Evolutionary conservation across 1,140 invertebrate species (phyloP).

Genomic region (Gryllus bimaculatus): DNA sequence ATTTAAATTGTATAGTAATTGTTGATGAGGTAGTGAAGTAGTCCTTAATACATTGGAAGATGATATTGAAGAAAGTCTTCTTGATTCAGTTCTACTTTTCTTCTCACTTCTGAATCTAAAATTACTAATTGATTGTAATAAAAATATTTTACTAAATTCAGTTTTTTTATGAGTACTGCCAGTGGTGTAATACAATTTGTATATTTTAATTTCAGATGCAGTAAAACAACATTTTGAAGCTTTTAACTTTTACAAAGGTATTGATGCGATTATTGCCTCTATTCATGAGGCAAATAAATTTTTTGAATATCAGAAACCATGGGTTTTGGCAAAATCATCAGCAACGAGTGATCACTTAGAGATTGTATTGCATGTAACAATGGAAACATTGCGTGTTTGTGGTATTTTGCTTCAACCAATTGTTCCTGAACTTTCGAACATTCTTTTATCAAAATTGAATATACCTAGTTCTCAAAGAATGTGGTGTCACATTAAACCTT

Average conservation of each 20-base stretch:
- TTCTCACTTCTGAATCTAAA: too few relatives aligned
- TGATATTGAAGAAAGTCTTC: too few relatives aligned
- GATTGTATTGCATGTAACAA: conserved; percentile 64
- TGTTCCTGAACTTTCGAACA: conserved; percentile 56
- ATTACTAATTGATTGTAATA: too few relatives aligned
- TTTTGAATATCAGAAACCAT: conserved; percentile 76
- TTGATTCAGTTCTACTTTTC: too few relatives aligned
- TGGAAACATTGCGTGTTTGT: conserved; percentile 73
- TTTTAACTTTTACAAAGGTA: conserved; percentile 74
- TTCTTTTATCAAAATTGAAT: conserved; percentile 57
- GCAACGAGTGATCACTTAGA: conserved; percentile 45
- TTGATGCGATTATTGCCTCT: conserved; percentile 63
- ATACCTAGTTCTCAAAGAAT: conserved; percentile 39
- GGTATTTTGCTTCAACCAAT: conserved; percentile 75
- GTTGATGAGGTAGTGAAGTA: too few relatives aligned
- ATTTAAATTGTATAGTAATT: too few relatives aligned
- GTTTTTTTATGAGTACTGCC: too few relatives aligned
- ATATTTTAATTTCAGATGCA: conserved; percentile 36
- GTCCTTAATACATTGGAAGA: too few relatives aligned
- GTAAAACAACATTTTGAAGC: conserved; percentile 59
- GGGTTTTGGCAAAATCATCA: conserved; percentile 62
- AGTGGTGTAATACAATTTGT: conserved; percentile 8
- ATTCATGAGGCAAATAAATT: conserved; percentile 75
- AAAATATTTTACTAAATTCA: too few relatives aligned
- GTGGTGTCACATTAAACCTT: conserved; percentile 41